These are phyloP conservation scores for Drosophila sturtevanti DNA, from an alignment of 1,140 invertebrate species.

Conservation along the genomic window DNA sequence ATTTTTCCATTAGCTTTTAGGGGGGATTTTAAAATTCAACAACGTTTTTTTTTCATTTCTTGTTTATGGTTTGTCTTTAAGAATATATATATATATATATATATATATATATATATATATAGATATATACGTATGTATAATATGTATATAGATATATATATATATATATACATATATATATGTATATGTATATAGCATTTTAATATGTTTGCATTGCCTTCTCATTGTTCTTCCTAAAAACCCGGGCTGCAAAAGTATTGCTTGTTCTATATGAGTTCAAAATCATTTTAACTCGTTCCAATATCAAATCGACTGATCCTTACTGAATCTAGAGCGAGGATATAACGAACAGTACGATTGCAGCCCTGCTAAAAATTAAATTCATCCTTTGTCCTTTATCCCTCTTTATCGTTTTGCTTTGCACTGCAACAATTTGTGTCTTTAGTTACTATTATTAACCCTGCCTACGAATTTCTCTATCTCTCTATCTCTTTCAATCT, in stretches of 20 bases:
- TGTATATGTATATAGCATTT: conserved; percentile 61
- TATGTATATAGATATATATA: conserved; percentile 66
- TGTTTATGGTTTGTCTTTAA: neutral
- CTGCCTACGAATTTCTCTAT: conserved; percentile 57
- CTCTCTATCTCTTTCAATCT: conserved; percentile 21
- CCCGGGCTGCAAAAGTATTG: neutral
- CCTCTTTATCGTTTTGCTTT: conserved; percentile 47
- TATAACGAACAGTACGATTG: neutral
- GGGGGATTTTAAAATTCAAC: conserved; percentile 76
- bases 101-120: conserved; percentile 59
- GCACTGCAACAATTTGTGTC: conserved; percentile 80
- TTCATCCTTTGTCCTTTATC: neutral
- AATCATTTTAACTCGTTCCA: neutral
- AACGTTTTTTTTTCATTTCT: conserved; percentile 56
- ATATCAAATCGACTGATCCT: too few relatives aligned
- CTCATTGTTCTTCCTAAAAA: conserved; percentile 21
- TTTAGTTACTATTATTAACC: conserved; percentile 77
- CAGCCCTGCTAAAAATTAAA: neutral
- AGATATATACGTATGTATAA: conserved; percentile 69
- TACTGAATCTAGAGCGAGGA: too few relatives aligned
- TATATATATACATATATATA: conserved; percentile 65
- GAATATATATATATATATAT: conserved; percentile 71
- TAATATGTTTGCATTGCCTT: conserved; percentile 72
- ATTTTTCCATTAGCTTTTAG: conserved; percentile 53
- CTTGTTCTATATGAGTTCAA: neutral